A percentile compares a stretch with the other conserved stretches of the same genome.
These are phyloP conservation scores for Phortica okadai DNA, from an alignment of 2,888 invertebrate species.

Conservation along the genomic window DNA sequence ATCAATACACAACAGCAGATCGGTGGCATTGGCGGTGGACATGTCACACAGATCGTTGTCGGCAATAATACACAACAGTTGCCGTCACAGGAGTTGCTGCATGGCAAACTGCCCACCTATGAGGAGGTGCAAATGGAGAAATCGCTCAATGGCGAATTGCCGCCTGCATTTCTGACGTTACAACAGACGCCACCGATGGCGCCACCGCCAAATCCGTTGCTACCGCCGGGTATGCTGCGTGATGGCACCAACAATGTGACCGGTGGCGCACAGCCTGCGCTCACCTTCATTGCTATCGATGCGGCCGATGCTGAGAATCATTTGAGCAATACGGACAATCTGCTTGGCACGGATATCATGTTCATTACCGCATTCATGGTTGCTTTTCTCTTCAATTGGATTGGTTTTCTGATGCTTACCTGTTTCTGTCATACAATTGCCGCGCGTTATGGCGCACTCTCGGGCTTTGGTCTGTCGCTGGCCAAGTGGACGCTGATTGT, in stretches of 20 bases:
- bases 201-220: constrained; percentile 70
- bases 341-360: constrained; percentile 95
- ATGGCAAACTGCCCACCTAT: constrained; percentile 89
- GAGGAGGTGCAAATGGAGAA: constrained; percentile 95
- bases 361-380: constrained; percentile 96
- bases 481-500: constrained; percentile 97
- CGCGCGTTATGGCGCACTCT: constrained; percentile 92
- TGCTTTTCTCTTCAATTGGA: constrained; percentile 96
- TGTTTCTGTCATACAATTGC: constrained; percentile 97
- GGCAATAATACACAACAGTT: constrained; percentile 43
- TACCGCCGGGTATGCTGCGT: constrained; percentile 67
- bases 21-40: constrained; percentile 36
- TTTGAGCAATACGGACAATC: constrained; percentile 86
- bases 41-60: not conserved
- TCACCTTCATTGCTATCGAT: constrained; percentile 87
- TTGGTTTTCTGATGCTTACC: constrained; percentile 93
- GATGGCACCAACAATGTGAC: constrained; percentile 52
- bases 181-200: constrained; percentile 67
- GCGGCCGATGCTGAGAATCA: constrained; percentile 82
- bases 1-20: constrained; percentile 27
- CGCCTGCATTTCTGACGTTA: constrained; percentile 72
- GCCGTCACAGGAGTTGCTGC: constrained; percentile 64
- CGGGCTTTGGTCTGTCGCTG: constrained; percentile 93
- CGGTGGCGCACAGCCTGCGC: constrained; percentile 77
- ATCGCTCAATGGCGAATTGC: constrained; percentile 84